Conservation (phyloP, 2,888 invertebrate genomes). For the Drosophila lacicola region DNA sequence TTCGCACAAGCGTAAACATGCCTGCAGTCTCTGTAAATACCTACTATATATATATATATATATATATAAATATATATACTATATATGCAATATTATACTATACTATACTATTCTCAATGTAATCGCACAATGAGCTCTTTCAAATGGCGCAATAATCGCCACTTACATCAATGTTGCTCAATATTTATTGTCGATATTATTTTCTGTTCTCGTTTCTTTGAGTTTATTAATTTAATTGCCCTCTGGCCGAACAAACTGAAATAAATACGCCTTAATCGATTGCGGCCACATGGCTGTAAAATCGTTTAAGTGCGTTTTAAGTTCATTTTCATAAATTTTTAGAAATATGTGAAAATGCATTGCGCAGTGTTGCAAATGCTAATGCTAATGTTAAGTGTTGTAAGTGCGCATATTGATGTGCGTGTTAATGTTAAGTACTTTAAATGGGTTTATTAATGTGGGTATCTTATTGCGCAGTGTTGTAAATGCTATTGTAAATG, state of each 20-base stretch:
- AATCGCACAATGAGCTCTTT: constrained; percentile 51
- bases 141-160: constrained; percentile 73
- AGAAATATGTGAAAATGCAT: constrained; percentile 3
- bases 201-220: constrained; percentile 3
- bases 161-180: constrained; percentile 67
- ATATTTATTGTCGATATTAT: constrained; percentile 60
- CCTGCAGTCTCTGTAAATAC: constrained; percentile 50
- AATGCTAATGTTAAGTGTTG: neutral
- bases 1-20: constrained; percentile 64
- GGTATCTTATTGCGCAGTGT: neutral
- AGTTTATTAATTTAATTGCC: constrained; percentile 58
- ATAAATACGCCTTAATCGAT: constrained; percentile 6
- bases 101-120: constrained; percentile 19
- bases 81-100: constrained; percentile 1
- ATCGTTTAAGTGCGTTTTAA: constrained; percentile 35
- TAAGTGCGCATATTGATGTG: neutral
- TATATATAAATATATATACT: constrained; percentile 8
- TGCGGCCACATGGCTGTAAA: constrained; percentile 19
- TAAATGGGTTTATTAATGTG: neutral
- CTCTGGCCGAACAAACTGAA: neutral
- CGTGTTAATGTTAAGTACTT: too few species aligned
- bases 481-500: neutral
- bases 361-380: constrained; percentile 14
- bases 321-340: constrained; percentile 11
- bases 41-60: neutral